Evolutionary conservation across 2,797 vertebrate genomes (phyloP), one percentile per base, ranked within the genome.

Genomic region (Apodemus agrarius): DNA sequence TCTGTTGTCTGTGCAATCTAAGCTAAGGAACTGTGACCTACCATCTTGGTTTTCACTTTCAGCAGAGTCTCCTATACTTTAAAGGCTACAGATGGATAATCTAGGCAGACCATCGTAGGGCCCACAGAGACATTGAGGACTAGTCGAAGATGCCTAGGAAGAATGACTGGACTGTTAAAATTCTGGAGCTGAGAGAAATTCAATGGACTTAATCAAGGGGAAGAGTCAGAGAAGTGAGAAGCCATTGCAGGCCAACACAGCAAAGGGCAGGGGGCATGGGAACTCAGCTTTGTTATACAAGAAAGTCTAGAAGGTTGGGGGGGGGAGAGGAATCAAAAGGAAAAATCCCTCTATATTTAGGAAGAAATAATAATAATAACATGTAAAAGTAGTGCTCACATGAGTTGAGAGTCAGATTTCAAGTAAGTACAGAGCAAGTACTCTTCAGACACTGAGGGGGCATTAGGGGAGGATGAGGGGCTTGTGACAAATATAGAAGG

Each of bases 311-410:
- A 82, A 85, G 24, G 0, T 26, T 69, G 26, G 63, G 3, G 43
- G 6, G 37, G 16, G 14, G 9, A 79, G 43, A 54, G 59, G 49
- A 61, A 78, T 43, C 13, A 46, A 65, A 17, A 13, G 16, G 21
- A 34, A 21, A 40, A 37, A 75, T 10, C 3, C 8, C 9, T 91
- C 92, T 87, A 37, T 75, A 72, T 59, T 80, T 76, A 87, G 37
- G 13, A 89, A 80, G 74, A 59, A 34, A 19, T 40, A n/a, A n/a
- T n/a, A n/a, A n/a, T n/a, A n/a, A n/a, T n/a, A 49, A 81, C 24
- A 94, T 93, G 65, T 21, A 94, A 78, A 84, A 2, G 37, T 90
- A 40, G 16, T 37, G 3, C 85, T 96, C 90, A 79, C 90, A 72
- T 75, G 31, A n/a, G 8, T 3, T 34, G 5, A 91, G 22, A 85